Evolutionary conservation across 2,113 vertebrate species (phyloP).

Genomic region (Gulo gulo): DNA sequence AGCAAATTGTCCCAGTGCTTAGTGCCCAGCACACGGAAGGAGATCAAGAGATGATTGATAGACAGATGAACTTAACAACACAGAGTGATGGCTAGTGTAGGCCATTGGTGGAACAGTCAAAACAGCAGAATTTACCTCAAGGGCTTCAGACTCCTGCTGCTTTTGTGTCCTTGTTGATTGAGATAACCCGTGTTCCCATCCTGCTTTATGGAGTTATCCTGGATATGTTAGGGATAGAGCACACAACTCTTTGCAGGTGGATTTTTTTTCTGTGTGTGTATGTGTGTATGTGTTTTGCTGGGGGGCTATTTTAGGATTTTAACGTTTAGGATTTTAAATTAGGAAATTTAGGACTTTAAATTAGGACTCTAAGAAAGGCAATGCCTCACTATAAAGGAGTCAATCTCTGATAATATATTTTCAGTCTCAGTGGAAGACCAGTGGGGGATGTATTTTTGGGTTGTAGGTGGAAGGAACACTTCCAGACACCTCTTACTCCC

Average conservation of each 20-base stretch:
- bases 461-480: not conserved
- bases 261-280: not conserved
- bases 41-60: not conserved
- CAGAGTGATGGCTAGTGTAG: no score
- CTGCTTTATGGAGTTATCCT: not conserved
- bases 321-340: not conserved
- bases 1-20: not conserved
- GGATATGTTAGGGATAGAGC: not conserved
- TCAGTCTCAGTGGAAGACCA: not conserved
- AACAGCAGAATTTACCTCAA: not conserved
- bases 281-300: not conserved
- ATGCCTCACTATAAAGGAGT: not conserved
- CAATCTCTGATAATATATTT: not conserved
- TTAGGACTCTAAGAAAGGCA: not conserved
- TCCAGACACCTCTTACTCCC: not conserved
- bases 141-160: not conserved
- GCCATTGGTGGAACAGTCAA: not conserved
- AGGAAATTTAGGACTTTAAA: slow-evolving; percentile 33
- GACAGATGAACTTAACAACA: not conserved
- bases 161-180: not conserved
- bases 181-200: not conserved
- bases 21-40: not conserved
- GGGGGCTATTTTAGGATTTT: no score
- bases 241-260: not conserved
- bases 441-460: not conserved